Base-by-base conservation (phyloP, 2,113 vertebrate species). In the Mellivora capensis region DNA sequence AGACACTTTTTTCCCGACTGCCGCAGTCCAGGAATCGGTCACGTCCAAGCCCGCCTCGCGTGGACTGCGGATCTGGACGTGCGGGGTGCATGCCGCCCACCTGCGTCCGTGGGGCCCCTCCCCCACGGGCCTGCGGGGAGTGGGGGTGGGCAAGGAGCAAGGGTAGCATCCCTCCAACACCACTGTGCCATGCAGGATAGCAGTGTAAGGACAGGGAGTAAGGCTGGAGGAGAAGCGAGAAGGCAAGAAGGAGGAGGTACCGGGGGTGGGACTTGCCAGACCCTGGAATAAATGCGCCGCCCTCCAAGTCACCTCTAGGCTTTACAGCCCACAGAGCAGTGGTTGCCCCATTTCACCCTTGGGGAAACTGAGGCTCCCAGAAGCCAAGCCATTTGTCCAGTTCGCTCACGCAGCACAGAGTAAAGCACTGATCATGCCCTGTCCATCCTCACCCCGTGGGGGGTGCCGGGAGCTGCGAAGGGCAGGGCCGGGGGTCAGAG, bases 11-110 rank as follows among this genome's bases (percentile, higher is more conserved):
- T 61, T 20, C 31, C 17, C 4, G 21, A 25, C 31, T 2, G 20
- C 71, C 21, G 3, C 31, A 3, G n/a, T 47, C 31, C 5, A 1
- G 27, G 6, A 31, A 11, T 4, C 52, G 0, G 1, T n/a, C 39
- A 2, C 29, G 39, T n/a, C 1, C 0, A 13, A 61, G n/a, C 15
- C 42, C 1, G 0, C 54, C 10, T 37, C 0, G n/a, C 15, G 20
- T 14, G 62, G 31, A 34, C 52, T 21, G 14, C 34, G 57, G 62
- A 27, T 13, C 20, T 3, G 44, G 17, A 49, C 2, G 13, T 15
- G 62, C 13, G 12, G 74, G 6, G 20, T 9, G 2, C n/a, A 0
- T 0, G 34, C 34, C 7, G 15, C 34, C 67, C 4, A 3, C 31
- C 77, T 25, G 34, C 39, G 4, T 69, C 15, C 4, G 5, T 3